Conservation (phyloP, 2,888 invertebrate genomes). For the Pyrrhosoma nymphula region DNA sequence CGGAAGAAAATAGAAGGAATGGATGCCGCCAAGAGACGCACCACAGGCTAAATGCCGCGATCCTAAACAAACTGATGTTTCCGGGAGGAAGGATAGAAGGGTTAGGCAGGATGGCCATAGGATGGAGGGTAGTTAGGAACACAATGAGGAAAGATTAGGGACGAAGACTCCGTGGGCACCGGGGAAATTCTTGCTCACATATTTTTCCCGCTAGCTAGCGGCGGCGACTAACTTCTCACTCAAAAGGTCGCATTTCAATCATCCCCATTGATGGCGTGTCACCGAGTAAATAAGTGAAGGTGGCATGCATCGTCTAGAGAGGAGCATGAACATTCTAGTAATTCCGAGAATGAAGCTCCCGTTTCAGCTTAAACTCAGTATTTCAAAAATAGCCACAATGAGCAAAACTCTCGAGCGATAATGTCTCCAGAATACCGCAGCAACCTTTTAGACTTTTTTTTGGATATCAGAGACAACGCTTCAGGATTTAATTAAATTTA, state of each 20-base stretch:
- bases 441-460: too few species aligned
- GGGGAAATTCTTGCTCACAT: neutral
- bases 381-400: neutral
- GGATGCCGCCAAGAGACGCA: neutral
- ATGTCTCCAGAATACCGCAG: too few species aligned
- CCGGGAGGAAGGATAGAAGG: neutral
- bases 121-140: neutral
- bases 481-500: too few species aligned
- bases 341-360: neutral
- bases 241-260: neutral
- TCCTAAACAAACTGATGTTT: slow-evolving; percentile 7
- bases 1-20: neutral
- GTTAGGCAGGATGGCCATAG: neutral
- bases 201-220: neutral
- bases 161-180: neutral
- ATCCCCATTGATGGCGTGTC: neutral
- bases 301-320: neutral
- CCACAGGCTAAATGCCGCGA: neutral
- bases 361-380: neutral
- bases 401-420: neutral
- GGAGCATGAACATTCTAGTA: neutral
- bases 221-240: neutral
- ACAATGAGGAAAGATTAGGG: neutral
- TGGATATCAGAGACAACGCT: too few species aligned
- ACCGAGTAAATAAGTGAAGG: neutral